Conservation (phyloP, 35 echinoderm and acorn worm genomes). For the Hemicentrotus pulcherrimus region DNA sequence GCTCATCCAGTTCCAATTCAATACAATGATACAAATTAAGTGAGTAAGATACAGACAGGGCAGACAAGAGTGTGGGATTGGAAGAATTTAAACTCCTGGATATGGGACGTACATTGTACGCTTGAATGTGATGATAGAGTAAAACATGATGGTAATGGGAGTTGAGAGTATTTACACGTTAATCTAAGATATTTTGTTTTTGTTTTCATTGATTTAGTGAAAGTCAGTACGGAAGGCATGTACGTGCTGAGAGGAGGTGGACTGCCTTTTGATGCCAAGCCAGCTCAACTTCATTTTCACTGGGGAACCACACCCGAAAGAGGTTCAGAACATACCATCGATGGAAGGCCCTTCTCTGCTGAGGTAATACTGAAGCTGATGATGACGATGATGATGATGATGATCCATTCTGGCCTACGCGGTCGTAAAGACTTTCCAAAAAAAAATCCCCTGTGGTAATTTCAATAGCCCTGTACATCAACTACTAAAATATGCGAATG, state of each 20-base stretch:
- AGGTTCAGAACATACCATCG: conserved; percentile 58
- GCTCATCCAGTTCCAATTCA: too few relatives aligned
- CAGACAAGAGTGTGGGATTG: too few relatives aligned
- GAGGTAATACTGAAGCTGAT: conserved; percentile 30
- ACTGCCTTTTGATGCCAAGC: conserved; percentile 30
- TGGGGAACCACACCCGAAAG: conserved; percentile 40
- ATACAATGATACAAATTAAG: too few relatives aligned
- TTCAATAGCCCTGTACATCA: too few relatives aligned
- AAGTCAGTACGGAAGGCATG: conserved; percentile 12
- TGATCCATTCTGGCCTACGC: too few relatives aligned
- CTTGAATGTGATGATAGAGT: neutral
- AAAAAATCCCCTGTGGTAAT: too few relatives aligned
- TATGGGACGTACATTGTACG: neutral
- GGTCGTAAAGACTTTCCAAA: too few relatives aligned
- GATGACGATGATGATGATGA: neutral
- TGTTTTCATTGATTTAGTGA: conserved; percentile 30
- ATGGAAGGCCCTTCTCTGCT: conserved; percentile 29
- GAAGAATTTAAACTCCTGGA: too few relatives aligned
- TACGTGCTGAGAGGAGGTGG: conserved; percentile 54
- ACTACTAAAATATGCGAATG: too few relatives aligned
- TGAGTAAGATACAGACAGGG: too few relatives aligned
- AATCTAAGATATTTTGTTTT: neutral
- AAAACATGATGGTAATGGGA: neutral
- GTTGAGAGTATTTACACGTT: neutral
- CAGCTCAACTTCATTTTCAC: conserved; percentile 64